Evolutionary conservation across 2,797 vertebrate genomes (phyloP).

Genomic region (Rhinichthys osculus): DNA sequence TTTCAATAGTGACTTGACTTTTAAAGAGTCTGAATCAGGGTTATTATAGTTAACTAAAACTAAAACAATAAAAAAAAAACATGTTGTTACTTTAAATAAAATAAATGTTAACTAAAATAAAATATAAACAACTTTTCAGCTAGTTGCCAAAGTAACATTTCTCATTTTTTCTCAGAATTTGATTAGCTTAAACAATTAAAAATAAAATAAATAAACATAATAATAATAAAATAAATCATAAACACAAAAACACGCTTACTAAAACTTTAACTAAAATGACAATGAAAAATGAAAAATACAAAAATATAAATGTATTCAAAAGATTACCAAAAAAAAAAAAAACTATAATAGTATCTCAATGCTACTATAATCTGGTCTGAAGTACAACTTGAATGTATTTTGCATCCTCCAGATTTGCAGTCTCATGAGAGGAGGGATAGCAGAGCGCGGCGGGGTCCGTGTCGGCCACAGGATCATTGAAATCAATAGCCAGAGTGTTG

Average conservation of each 20-base stretch:
- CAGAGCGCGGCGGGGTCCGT: slow-evolving; percentile 94
- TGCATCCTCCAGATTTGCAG: slow-evolving; percentile 88
- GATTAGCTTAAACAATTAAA: not conserved
- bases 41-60: not conserved
- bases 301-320: not conserved
- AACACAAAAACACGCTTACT: too few relatives aligned
- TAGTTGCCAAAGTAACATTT: not conserved
- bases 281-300: not conserved
- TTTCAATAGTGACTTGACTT: not conserved
- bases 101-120: not conserved
- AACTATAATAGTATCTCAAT: not conserved
- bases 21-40: not conserved
- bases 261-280: not conserved
- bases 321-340: not conserved
- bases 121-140: not conserved
- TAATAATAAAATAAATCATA: not conserved
- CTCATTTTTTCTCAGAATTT: not conserved
- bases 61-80: not conserved
- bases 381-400: not conserved
- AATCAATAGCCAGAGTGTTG: slow-evolving; percentile 96
- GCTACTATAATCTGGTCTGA: not conserved
- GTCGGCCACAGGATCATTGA: slow-evolving; percentile 98
- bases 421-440: slow-evolving; percentile 97
- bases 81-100: not conserved
- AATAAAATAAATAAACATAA: not conserved